Evolutionary conservation across 2,888 invertebrate species (phyloP).

Genomic region (Heliconius sara): DNA sequence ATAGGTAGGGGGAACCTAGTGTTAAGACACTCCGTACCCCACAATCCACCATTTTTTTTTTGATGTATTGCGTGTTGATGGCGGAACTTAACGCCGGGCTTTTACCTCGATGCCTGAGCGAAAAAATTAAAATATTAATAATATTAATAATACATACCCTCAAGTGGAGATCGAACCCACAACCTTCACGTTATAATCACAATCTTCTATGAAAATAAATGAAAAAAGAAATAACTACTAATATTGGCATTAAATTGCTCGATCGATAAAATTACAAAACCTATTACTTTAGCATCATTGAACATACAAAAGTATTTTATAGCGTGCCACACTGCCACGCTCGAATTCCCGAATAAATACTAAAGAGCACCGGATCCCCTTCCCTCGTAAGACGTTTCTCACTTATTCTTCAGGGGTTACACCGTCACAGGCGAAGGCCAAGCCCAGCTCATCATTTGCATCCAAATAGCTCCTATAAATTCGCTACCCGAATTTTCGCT

Average conservation of each 20-base stretch:
- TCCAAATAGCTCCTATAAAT: conserved; percentile 83
- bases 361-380: conserved; percentile 71
- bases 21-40: too few relatives aligned
- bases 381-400: conserved; percentile 77
- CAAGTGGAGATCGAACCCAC: too few relatives aligned
- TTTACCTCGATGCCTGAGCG: too few relatives aligned
- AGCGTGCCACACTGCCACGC: conserved; percentile 55
- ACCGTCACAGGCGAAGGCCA: conserved; percentile 70
- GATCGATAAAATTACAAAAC: conserved; percentile 39
- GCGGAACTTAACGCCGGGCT: too few relatives aligned
- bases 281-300: conserved; percentile 50
- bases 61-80: too few relatives aligned
- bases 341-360: conserved; percentile 71
- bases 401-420: conserved; percentile 80
- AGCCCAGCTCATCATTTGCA: conserved; percentile 81
- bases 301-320: conserved; percentile 54
- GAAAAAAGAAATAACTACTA: neutral
- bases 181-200: too few relatives aligned
- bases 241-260: conserved; percentile 17
- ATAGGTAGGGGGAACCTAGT: too few relatives aligned
- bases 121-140: too few relatives aligned
- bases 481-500: conserved; percentile 82
- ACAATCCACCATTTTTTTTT: too few relatives aligned
- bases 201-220: neutral
- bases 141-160: too few relatives aligned